These are phyloP conservation scores for Hypomecis punctinalis DNA, from an alignment of 2,888 invertebrate genomes.

Conservation along the genomic window DNA sequence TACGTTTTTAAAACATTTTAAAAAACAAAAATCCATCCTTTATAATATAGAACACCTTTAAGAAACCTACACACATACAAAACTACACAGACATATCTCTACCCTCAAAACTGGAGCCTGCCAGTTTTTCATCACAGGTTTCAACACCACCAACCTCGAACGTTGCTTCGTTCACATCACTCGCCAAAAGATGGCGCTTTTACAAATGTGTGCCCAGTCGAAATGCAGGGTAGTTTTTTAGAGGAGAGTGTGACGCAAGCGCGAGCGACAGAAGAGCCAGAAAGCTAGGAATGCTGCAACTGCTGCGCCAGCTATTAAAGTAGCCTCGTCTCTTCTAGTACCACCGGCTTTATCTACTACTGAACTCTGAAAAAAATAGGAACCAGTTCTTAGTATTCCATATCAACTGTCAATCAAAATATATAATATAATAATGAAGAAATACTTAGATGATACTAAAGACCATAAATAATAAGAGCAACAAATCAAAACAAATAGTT, in stretches of 20 bases:
- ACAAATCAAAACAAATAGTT: too few relatives aligned
- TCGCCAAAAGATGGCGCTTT: constrained; percentile 28
- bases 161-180: constrained; percentile 6
- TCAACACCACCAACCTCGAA: constrained; percentile 8
- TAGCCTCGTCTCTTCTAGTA: constrained; percentile 69
- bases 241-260: constrained; percentile 68
- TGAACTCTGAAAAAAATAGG: constrained; percentile 64
- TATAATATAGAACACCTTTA: background rate
- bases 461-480: too few relatives aligned
- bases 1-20: background rate
- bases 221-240: constrained; percentile 53
- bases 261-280: constrained; percentile 70
- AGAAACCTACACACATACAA: constrained; percentile 23
- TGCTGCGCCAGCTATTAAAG: constrained; percentile 76
- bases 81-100: constrained; percentile 6
- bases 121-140: constrained; percentile 22
- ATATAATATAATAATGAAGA: too few relatives aligned
- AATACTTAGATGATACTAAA: too few relatives aligned
- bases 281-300: constrained; percentile 76
- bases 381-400: too few relatives aligned
- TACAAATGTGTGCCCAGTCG: constrained; percentile 15
- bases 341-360: constrained; percentile 77
- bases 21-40: background rate
- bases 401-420: too few relatives aligned
- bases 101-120: constrained; percentile 22